Evolutionary conservation across 2,113 vertebrate species (phyloP).

Genomic region (Indicator maculatus): DNA sequence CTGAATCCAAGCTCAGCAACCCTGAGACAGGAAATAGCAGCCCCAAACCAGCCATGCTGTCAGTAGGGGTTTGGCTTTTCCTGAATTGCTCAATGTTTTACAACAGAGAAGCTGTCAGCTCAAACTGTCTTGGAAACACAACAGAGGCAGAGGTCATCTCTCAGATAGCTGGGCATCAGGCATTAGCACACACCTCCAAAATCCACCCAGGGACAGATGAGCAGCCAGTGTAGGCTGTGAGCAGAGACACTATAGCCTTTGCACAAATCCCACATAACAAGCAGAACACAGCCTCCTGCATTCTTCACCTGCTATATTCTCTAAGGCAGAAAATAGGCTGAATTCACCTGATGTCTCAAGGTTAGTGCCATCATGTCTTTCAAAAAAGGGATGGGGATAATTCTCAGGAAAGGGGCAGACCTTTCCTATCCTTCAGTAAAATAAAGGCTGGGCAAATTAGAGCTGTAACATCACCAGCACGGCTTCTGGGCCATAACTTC

Average conservation of each 20-base stretch:
- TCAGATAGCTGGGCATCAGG: background rate
- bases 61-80: conserved; percentile 3
- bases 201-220: background rate
- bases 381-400: background rate
- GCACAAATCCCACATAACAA: conserved; percentile 29
- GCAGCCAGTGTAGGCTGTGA: background rate
- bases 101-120: background rate
- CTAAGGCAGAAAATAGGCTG: background rate
- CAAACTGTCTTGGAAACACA: conserved; percentile 17
- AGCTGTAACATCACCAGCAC: background rate
- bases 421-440: background rate
- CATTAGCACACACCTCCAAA: background rate
- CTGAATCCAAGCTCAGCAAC: background rate
- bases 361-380: background rate
- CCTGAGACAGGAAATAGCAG: background rate
- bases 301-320: conserved; percentile 8
- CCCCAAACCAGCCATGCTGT: background rate
- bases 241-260: background rate
- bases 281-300: background rate
- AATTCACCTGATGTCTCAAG: conserved; percentile 36
- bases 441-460: background rate
- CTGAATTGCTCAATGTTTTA: background rate
- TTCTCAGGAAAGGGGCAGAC: background rate
- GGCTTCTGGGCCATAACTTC: background rate
- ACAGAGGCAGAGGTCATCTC: conserved; percentile 23